Percentiles rank a stretch among this genome's conserved stretches.
These are phyloP conservation scores for Oryzias celebensis DNA, from an alignment of 2,113 vertebrate species.

Conservation along the genomic window DNA sequence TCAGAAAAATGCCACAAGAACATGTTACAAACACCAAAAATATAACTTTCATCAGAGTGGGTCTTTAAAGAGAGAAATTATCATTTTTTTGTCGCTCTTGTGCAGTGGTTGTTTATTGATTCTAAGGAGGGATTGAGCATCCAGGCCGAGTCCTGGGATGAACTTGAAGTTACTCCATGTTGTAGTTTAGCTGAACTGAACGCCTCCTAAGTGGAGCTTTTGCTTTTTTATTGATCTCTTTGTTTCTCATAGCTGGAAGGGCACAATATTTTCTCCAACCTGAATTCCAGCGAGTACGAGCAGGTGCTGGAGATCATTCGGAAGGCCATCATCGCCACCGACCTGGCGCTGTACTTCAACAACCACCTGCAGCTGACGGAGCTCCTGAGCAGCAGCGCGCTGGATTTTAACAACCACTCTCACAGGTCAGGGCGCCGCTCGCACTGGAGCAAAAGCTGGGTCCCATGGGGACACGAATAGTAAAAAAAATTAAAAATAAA, in stretches of 20 bases:
- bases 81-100: no score
- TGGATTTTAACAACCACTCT: constrained; percentile 91
- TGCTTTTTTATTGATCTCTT: constrained; percentile 85
- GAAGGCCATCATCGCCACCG: constrained; percentile 98
- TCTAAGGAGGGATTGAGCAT: no score
- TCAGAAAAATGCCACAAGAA: no score
- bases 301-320: constrained; percentile 98
- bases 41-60: no score
- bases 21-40: no score
- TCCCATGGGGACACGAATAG: neutral
- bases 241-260: constrained; percentile 97
- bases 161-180: constrained; percentile 34
- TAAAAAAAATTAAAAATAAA: constrained; percentile 7
- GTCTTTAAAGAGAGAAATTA: no score
- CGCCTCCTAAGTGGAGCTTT: constrained; percentile 79
- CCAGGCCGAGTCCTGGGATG: neutral
- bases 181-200: constrained; percentile 67
- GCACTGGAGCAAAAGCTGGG: neutral
- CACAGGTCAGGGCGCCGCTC: constrained; percentile 82
- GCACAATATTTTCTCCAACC: constrained; percentile 99
- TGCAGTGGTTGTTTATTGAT: no score
- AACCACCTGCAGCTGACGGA: constrained; percentile 95
- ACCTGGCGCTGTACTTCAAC: constrained; percentile 96
- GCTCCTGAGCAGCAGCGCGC: constrained; percentile 78
- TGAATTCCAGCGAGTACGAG: constrained; percentile 96